phyloP scores from a whole-genome alignment of 2,888 invertebrate genomes.

The Netelia melanura region DNA sequence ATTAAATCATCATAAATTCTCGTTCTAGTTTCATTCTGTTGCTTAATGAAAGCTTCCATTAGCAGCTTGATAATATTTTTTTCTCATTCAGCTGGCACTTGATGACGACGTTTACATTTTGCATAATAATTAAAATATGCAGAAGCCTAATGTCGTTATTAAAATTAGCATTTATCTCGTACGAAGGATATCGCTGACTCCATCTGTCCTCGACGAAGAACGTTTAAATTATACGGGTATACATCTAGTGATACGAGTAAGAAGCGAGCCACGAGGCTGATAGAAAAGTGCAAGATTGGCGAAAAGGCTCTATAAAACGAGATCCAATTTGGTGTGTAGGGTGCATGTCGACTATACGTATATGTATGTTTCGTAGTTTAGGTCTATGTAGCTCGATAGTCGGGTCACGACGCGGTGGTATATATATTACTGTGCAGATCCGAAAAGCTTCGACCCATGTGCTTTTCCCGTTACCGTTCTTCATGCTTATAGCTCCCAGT shows the following conservation, averaged over 20 bases:
- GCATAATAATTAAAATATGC: too few relatives aligned
- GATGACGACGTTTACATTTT: too few relatives aligned
- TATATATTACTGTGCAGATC: constrained; percentile 60
- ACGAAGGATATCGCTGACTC: too few relatives aligned
- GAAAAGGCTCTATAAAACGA: constrained; percentile 51
- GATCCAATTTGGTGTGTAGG: constrained; percentile 35
- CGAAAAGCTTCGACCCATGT: constrained; percentile 53
- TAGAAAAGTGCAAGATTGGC: constrained; percentile 55
- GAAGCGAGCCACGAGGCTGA: constrained; percentile 29
- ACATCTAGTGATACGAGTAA: neutral
- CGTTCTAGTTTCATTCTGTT: too few relatives aligned
- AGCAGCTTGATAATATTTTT: too few relatives aligned
- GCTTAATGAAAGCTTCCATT: too few relatives aligned
- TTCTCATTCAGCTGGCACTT: too few relatives aligned
- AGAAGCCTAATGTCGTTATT: too few relatives aligned
- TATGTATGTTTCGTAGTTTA: constrained; percentile 13
- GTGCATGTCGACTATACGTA: constrained; percentile 1
- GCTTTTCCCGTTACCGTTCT: constrained; percentile 51
- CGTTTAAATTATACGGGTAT: neutral
- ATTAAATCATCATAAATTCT: too few relatives aligned
- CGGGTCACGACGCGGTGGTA: constrained; percentile 47
- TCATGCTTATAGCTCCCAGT: constrained; percentile 56
- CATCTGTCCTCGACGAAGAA: too few relatives aligned
- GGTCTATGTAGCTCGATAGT: constrained; percentile 25
- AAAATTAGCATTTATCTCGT: too few relatives aligned